Percentiles rank a stretch among this genome's conserved stretches.
These are phyloP conservation scores for Teinopalpus imperialis DNA, from an alignment of 2,888 invertebrate species.

Conservation along the genomic window DNA sequence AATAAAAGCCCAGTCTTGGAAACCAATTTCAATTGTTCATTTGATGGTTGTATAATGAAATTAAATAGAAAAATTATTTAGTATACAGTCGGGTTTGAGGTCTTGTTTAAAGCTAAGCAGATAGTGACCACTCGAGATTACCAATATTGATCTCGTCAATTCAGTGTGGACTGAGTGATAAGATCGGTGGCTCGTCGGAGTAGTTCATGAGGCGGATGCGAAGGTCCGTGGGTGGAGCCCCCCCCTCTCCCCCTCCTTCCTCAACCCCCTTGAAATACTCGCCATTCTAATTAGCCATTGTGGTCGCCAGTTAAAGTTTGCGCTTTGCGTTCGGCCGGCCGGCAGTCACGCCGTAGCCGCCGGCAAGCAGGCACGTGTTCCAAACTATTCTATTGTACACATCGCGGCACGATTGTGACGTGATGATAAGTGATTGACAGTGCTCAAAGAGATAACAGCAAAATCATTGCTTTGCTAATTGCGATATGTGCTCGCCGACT, in stretches of 20 bases:
- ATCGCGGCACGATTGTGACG: constrained; percentile 61
- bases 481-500: constrained; percentile 54
- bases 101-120: no score
- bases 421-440: constrained; percentile 69
- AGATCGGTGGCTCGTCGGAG: constrained; percentile 58
- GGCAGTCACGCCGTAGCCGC: constrained; percentile 67
- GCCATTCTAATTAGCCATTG: constrained; percentile 81
- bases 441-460: constrained; percentile 60
- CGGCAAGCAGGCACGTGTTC: constrained; percentile 55
- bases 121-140: constrained; percentile 28
- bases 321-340: constrained; percentile 67
- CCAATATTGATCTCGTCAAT: constrained; percentile 35
- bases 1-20: no score
- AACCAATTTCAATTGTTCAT: no score
- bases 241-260: constrained; percentile 48
- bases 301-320: constrained; percentile 72
- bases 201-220: constrained; percentile 73
- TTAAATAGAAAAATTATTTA: no score
- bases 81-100: no score
- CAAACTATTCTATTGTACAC: constrained; percentile 24
- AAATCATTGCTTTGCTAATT: constrained; percentile 45
- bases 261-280: constrained; percentile 55
- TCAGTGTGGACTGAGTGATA: constrained; percentile 45
- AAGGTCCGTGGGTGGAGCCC: constrained; percentile 75
- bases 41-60: no score